A percentile compares a stretch with the other conserved stretches of the same genome.
Evolutionary conservation across 2,888 invertebrate species (phyloP).

Genomic region (Leptothorax acervorum): DNA sequence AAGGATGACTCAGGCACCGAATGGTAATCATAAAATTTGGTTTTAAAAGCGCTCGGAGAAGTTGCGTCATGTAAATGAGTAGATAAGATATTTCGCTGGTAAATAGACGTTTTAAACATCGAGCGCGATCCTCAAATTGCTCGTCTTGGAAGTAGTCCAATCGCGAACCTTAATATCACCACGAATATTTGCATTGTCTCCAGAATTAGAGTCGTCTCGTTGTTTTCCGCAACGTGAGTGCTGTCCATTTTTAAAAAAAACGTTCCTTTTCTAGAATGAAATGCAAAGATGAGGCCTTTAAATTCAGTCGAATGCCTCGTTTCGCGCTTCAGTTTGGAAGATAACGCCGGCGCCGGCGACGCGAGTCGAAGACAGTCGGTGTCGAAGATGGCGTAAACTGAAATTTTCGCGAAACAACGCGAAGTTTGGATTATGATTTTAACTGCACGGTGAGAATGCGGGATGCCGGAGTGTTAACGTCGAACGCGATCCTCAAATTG

Average conservation of each 20-base stretch:
- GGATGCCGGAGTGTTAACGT: too few relatives aligned
- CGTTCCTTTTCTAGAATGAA: too few relatives aligned
- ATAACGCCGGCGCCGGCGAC: background rate
- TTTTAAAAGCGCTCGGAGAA: background rate
- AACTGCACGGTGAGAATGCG: too few relatives aligned
- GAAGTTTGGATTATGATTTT: background rate
- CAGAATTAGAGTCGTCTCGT: background rate
- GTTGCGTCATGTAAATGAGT: background rate
- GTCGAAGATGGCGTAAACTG: background rate
- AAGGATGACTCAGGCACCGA: background rate
- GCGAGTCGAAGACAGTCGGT: background rate
- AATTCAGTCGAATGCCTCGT: background rate
- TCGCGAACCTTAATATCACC: background rate
- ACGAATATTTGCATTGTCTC: background rate
- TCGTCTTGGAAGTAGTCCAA: background rate
- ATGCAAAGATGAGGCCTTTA: background rate
- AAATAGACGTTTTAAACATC: background rate
- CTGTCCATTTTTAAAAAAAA: background rate
- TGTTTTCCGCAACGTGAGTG: background rate
- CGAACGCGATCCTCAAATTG: background rate
- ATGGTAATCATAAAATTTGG: slow-evolving; percentile 3
- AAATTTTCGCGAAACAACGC: background rate
- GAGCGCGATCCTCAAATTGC: background rate
- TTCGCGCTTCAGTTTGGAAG: background rate
- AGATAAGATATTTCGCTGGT: slow-evolving; percentile 17